Evolutionary conservation across 2,797 vertebrate genomes (phyloP).

Genomic region (Cirrhinus molitorella): DNA sequence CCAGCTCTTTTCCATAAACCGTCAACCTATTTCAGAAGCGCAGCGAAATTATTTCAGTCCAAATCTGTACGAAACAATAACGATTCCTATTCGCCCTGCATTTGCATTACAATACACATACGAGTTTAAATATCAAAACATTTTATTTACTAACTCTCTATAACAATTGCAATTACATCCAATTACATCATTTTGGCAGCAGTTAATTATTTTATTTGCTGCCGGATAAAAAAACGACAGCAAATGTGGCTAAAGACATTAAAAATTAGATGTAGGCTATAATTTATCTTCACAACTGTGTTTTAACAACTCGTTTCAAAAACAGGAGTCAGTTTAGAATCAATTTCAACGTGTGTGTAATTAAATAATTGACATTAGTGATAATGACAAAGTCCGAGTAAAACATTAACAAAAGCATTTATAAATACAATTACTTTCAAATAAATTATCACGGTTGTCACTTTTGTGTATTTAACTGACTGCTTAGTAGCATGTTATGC

Average conservation of each 20-base stretch:
- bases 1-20: neutral
- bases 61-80: neutral
- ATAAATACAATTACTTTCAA: neutral
- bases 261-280: neutral
- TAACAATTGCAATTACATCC: neutral
- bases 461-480: neutral
- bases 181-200: neutral
- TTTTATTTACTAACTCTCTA: neutral
- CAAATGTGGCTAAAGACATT: neutral
- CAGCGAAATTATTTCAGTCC: neutral
- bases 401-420: neutral
- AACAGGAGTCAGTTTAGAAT: neutral
- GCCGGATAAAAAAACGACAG: too few relatives aligned
- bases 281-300: neutral
- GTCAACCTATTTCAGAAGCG: slow-evolving; percentile 18
- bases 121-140: neutral
- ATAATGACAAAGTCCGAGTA: neutral
- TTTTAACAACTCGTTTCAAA: neutral
- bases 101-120: slow-evolving; percentile 14
- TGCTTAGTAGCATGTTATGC: neutral
- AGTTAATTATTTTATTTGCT: neutral
- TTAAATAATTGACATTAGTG: neutral
- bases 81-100: neutral
- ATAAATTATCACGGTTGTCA: neutral
- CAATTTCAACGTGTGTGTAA: neutral